Evolutionary conservation across 2,888 invertebrate genomes (phyloP).

Genomic region (Cinara cedri): DNA sequence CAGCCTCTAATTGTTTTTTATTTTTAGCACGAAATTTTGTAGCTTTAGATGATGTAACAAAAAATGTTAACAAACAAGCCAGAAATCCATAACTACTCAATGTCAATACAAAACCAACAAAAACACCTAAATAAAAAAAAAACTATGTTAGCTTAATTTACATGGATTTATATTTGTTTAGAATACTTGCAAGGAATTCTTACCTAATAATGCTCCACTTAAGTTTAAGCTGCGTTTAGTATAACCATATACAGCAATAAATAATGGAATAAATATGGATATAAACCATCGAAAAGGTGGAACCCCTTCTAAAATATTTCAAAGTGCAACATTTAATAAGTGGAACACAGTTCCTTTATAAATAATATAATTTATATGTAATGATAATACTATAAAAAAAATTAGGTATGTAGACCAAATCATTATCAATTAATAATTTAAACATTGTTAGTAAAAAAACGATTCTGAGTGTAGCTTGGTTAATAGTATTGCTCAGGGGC

Average conservation of each 20-base stretch:
- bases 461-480: no score
- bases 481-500: no score
- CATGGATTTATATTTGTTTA: background rate
- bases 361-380: background rate
- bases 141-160: conserved; percentile 1
- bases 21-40: conserved; percentile 75
- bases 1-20: conserved; percentile 75
- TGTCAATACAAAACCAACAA: conserved; percentile 78
- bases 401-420: no score
- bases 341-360: background rate
- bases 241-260: conserved; percentile 72
- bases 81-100: conserved; percentile 80
- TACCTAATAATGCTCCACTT: conserved; percentile 74
- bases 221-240: conserved; percentile 72
- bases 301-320: conserved; percentile 65
- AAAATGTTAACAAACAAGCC: conserved; percentile 76
- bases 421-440: background rate
- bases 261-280: conserved; percentile 71
- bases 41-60: conserved; percentile 78
- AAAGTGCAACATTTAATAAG: no score
- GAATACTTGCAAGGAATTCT: conserved; percentile 46
- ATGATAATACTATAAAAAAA: no score
- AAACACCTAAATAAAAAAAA: conserved; percentile 66
- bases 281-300: conserved; percentile 73
- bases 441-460: no score